phyloP scores from a whole-genome alignment of 2,888 invertebrate species.

The Busseola fusca region DNA sequence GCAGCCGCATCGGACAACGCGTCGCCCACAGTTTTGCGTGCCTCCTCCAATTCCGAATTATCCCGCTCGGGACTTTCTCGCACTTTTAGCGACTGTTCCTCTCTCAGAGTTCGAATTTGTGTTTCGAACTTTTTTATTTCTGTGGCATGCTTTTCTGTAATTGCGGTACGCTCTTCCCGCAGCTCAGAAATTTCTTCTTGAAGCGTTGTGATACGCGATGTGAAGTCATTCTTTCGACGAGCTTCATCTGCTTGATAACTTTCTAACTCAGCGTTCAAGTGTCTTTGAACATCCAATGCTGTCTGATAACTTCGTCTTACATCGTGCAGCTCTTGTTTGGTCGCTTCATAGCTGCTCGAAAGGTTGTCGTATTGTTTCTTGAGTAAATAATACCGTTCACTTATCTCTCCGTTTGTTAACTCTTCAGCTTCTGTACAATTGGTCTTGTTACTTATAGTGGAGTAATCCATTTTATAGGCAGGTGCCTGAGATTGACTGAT shows the following conservation, averaged over 20 bases:
- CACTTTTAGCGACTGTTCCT: constrained; percentile 73
- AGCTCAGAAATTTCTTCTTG: constrained; percentile 82
- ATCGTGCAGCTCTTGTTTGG: constrained; percentile 85
- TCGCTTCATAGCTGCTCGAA: constrained; percentile 76
- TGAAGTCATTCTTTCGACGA: constrained; percentile 73
- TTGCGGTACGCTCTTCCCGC: constrained; percentile 76
- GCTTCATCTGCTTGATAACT: constrained; percentile 79
- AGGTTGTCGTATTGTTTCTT: constrained; percentile 82
- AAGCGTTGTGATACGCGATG: constrained; percentile 72
- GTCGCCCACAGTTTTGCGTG: constrained; percentile 69
- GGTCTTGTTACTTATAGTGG: constrained; percentile 84
- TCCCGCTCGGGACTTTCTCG: constrained; percentile 77
- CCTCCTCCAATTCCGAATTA: constrained; percentile 80
- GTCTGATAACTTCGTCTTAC: constrained; percentile 81
- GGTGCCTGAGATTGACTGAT: constrained; percentile 4
- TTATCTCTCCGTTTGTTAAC: constrained; percentile 79
- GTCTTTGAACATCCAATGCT: constrained; percentile 83
- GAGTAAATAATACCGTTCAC: constrained; percentile 80
- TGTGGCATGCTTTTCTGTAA: constrained; percentile 73
- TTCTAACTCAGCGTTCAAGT: constrained; percentile 82
- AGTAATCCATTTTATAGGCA: constrained; percentile 79
- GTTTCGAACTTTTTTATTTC: constrained; percentile 77
- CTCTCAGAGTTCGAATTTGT: constrained; percentile 78
- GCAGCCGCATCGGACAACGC: constrained; percentile 74
- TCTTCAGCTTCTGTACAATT: constrained; percentile 80